Conservation (phyloP, 2,888 invertebrate genomes). For the Unio delphinus region DNA sequence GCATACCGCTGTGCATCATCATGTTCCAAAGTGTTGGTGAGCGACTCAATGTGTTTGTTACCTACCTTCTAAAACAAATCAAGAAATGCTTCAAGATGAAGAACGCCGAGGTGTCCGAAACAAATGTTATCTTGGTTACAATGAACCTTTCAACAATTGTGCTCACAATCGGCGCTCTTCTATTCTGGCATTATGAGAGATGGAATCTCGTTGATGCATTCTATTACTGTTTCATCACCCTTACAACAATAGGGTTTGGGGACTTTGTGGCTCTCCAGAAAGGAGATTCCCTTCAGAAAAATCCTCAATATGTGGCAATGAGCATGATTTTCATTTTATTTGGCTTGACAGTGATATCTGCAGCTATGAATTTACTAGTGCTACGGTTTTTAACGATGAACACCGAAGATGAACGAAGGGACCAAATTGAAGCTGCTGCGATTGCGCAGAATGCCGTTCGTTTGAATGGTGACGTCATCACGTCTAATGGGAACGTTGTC, state of each 20-base stretch:
- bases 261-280: conserved; percentile 99
- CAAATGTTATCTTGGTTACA: conserved; percentile 89
- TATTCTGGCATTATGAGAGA: conserved; percentile 93
- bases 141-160: conserved; percentile 89
- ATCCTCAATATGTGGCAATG: conserved; percentile 96
- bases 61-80: conserved; percentile 89
- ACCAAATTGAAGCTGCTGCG: conserved; percentile 93
- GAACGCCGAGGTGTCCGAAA: conserved; percentile 83
- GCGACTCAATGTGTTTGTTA: conserved; percentile 96
- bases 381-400: conserved; percentile 97
- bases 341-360: conserved; percentile 98
- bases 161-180: conserved; percentile 94
- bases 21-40: conserved; percentile 99
- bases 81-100: conserved; percentile 89
- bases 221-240: conserved; percentile 99
- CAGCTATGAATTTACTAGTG: conserved; percentile 96
- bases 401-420: conserved; percentile 96
- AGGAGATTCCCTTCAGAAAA: conserved; percentile 91
- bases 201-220: conserved; percentile 93
- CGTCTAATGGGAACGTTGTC: conserved; percentile 73
- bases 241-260: conserved; percentile 97
- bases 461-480: conserved; percentile 95
- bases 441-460: conserved; percentile 95
- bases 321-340: conserved; percentile 98
- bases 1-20: conserved; percentile 94